phyloP scores from a whole-genome alignment of 2,888 invertebrate species.

The Cerastis leucographa region DNA sequence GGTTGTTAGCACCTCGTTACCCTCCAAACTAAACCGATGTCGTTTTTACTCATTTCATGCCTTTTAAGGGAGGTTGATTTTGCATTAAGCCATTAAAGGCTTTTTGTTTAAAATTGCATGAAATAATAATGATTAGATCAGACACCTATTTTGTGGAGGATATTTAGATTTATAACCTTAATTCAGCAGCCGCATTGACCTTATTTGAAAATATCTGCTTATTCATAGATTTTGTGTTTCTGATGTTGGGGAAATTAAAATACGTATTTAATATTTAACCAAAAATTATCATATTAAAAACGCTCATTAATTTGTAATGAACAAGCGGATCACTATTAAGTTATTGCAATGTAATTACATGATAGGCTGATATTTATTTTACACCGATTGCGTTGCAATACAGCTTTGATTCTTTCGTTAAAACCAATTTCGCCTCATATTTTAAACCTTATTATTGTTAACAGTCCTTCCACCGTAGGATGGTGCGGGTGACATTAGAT shows the following conservation, averaged over 20 bases:
- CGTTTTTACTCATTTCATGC: slow-evolving; percentile 58
- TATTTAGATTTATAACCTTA: neutral
- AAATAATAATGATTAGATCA: slow-evolving; percentile 3
- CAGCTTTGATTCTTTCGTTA: neutral
- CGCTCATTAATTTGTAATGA: slow-evolving; percentile 19
- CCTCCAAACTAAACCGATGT: slow-evolving; percentile 50
- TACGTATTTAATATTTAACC: neutral
- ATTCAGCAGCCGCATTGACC: neutral
- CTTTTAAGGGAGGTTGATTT: slow-evolving; percentile 48
- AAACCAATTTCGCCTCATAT: neutral
- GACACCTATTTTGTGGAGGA: slow-evolving; percentile 24
- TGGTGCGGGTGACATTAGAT: too few species aligned
- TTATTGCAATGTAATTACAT: neutral
- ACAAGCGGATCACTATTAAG: slow-evolving; percentile 7
- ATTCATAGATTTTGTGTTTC: neutral
- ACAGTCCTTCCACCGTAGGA: too few species aligned
- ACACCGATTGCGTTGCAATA: neutral
- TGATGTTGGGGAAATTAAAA: neutral
- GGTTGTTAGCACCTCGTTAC: slow-evolving; percentile 62
- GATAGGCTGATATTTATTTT: slow-evolving; percentile 10
- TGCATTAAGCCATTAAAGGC: slow-evolving; percentile 37
- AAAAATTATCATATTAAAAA: slow-evolving; percentile 4
- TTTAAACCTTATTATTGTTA: neutral
- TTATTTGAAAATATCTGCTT: neutral
- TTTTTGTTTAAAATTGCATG: slow-evolving; percentile 12